phyloP scores from a whole-genome alignment of 1,140 invertebrate species.

The Calliphora vicina region DNA sequence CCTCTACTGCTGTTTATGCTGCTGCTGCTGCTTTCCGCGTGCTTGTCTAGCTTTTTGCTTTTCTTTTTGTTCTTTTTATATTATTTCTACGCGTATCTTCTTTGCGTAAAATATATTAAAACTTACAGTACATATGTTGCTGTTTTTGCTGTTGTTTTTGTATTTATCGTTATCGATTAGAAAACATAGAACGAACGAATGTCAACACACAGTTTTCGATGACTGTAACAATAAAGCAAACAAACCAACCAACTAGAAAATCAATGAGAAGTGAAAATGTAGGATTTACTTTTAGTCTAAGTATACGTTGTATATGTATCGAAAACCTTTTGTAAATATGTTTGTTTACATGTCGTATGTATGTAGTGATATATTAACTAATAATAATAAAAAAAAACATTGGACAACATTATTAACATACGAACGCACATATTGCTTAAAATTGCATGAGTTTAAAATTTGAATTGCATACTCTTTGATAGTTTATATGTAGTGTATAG shows the following conservation, averaged over 20 bases:
- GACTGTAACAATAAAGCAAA: conserved; percentile 14
- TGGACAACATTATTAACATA: too few species aligned
- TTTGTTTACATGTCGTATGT: too few species aligned
- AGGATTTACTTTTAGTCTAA: background rate
- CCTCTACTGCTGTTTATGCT: background rate
- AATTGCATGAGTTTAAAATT: too few species aligned
- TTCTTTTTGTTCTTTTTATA: background rate
- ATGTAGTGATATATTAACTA: too few species aligned
- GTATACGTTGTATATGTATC: too few species aligned
- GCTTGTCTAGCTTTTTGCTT: background rate
- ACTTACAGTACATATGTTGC: conserved; percentile 15
- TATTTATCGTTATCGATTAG: background rate
- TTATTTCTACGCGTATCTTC: background rate
- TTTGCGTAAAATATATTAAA: background rate
- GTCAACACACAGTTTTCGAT: conserved; percentile 9
- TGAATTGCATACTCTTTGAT: too few species aligned
- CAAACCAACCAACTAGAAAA: conserved; percentile 17
- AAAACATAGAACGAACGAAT: conserved; percentile 13
- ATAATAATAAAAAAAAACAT: too few species aligned
- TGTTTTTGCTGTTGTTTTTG: background rate
- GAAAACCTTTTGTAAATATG: too few species aligned
- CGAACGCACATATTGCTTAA: too few species aligned
- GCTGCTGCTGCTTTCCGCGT: background rate
- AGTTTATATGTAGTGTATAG: too few species aligned
- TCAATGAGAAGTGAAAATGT: conserved; percentile 9